A percentile compares a stretch with the other conserved stretches of the same genome.
Evolutionary conservation across 2,888 invertebrate genomes (phyloP).

Genomic region (Gastrophysa polygoni): DNA sequence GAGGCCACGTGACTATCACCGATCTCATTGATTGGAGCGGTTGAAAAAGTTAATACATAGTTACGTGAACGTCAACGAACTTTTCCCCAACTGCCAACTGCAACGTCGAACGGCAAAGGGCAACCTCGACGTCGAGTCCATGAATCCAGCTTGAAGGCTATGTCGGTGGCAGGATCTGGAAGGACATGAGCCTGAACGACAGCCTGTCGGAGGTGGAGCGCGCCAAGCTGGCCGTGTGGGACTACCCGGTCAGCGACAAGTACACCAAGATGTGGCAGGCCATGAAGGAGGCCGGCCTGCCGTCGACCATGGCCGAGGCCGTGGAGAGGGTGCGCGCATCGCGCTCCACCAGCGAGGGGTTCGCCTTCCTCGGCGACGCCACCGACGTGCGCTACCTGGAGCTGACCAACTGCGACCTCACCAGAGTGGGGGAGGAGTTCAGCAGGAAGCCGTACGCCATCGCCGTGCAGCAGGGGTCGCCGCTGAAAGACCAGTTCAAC

Average conservation of each 20-base stretch:
- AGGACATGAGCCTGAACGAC: slow-evolving; percentile 96
- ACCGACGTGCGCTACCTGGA: slow-evolving; percentile 82
- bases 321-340: slow-evolving; percentile 73
- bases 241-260: slow-evolving; percentile 97
- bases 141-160: too few relatives aligned
- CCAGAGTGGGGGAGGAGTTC: slow-evolving; percentile 95
- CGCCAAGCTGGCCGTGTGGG: slow-evolving; percentile 96
- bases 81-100: too few relatives aligned
- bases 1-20: too few relatives aligned
- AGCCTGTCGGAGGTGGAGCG: slow-evolving; percentile 87
- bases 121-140: too few relatives aligned
- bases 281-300: slow-evolving; percentile 84
- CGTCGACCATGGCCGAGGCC: slow-evolving; percentile 79
- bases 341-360: slow-evolving; percentile 71
- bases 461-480: slow-evolving; percentile 95
- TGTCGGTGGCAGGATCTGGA: slow-evolving; percentile 93
- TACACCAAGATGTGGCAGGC: slow-evolving; percentile 99
- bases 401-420: slow-evolving; percentile 85
- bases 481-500: slow-evolving; percentile 91
- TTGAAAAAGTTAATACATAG: too few relatives aligned
- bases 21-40: too few relatives aligned
- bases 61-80: too few relatives aligned
- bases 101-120: too few relatives aligned
- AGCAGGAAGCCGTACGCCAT: slow-evolving; percentile 97
- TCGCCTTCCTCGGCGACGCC: slow-evolving; percentile 70